These are phyloP conservation scores for Lingula anatina DNA, from an alignment of 2,888 invertebrate species.

Conservation along the genomic window DNA sequence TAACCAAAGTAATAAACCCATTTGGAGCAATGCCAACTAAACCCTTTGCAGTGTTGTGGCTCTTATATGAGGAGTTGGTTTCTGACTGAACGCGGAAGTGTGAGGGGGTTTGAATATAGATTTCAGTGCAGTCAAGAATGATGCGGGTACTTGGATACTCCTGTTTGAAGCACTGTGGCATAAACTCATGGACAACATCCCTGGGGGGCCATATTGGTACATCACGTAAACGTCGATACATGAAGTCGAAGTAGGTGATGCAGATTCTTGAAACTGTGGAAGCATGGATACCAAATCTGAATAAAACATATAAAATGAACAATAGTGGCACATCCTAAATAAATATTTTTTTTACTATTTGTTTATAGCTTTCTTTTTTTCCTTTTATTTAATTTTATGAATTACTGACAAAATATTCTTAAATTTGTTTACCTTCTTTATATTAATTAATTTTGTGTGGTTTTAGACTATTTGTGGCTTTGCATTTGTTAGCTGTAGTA, in stretches of 20 bases:
- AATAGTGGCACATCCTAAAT: too few species aligned
- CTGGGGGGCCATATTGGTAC: constrained; percentile 9
- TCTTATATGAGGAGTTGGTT: constrained; percentile 7
- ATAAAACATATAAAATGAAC: too few species aligned
- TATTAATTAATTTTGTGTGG: too few species aligned
- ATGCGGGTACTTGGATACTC: constrained; percentile 10
- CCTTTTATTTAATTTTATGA: too few species aligned
- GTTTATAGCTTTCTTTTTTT: too few species aligned
- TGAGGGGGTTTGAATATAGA: constrained; percentile 8
- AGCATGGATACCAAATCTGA: constrained; percentile 6
- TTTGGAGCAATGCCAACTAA: constrained; percentile 9
- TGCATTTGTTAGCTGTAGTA: too few species aligned
- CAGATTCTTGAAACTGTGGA: constrained; percentile 7
- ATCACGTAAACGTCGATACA: constrained; percentile 4
- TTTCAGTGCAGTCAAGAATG: constrained; percentile 12
- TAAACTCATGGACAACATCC: constrained; percentile 2
- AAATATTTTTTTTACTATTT: too few species aligned
- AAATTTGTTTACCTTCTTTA: too few species aligned
- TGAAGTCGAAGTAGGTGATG: constrained; percentile 8
- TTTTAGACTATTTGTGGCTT: too few species aligned
- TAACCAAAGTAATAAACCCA: constrained; percentile 8
- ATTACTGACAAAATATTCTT: too few species aligned
- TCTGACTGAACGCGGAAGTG: not conserved
- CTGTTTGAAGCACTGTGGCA: constrained; percentile 8
- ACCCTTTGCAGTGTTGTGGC: constrained; percentile 7